These are phyloP conservation scores for Thaumatotibia leucotreta DNA, from an alignment of 1,140 invertebrate species.

Conservation along the genomic window DNA sequence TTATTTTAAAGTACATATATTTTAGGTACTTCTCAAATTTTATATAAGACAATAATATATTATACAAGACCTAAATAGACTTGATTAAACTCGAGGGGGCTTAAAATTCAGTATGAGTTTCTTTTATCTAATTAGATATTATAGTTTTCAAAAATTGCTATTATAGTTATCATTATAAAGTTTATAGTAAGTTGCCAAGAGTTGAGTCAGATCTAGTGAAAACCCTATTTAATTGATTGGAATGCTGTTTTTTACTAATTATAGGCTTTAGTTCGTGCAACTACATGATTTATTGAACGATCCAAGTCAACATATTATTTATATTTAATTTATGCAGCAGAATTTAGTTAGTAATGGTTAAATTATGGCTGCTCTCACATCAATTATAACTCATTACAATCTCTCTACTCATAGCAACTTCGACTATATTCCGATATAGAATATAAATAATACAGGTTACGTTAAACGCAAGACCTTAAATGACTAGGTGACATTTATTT, in stretches of 20 bases:
- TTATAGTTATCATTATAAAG: not conserved
- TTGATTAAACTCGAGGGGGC: not conserved
- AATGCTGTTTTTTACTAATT: not conserved
- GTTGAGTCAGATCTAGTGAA: not conserved
- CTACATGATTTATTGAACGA: too few species aligned
- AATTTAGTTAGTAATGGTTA: too few species aligned
- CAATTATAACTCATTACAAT: too few species aligned
- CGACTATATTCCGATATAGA: not conserved
- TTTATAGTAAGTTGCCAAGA: not conserved
- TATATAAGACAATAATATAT: too few species aligned
- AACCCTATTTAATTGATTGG: not conserved
- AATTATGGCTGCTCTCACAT: too few species aligned
- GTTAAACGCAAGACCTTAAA: not conserved
- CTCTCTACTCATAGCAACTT: not conserved
- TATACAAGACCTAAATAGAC: slow-evolving; percentile 19
- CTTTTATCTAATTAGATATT: not conserved
- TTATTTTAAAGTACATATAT: slow-evolving; percentile 34
- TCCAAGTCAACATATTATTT: too few species aligned
- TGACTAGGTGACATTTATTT: not conserved
- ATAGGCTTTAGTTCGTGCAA: too few species aligned
- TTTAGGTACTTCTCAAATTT: not conserved
- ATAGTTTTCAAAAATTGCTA: not conserved
- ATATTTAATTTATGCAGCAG: too few species aligned
- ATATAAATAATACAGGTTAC: not conserved
- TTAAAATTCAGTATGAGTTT: not conserved